Conservation (phyloP, 2,888 invertebrate genomes). For the Drosophila meridionalis region DNA sequence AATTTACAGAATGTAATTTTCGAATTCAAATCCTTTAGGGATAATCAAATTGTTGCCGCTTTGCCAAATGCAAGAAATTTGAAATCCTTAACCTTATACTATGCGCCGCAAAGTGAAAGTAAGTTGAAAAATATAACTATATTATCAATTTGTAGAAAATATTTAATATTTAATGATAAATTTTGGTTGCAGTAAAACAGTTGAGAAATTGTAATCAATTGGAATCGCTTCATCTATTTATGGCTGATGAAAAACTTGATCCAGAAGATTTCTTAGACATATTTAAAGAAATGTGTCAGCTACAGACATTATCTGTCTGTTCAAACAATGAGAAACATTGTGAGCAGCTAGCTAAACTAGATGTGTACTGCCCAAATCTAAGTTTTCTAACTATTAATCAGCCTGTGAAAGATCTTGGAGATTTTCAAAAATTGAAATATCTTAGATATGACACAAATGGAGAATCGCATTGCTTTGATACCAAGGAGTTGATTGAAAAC, state of each 20-base stretch:
- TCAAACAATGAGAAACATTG: constrained; percentile 7
- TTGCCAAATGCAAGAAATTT: constrained; percentile 7
- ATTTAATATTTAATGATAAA: not conserved
- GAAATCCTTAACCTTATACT: constrained; percentile 21
- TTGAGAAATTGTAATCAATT: constrained; percentile 22
- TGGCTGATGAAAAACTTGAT: not conserved
- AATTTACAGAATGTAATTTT: constrained; percentile 14
- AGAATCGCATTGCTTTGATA: not conserved
- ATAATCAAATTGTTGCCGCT: constrained; percentile 6
- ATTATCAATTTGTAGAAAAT: not conserved
- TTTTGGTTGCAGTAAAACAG: constrained; percentile 10
- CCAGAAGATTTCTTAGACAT: constrained; percentile 20
- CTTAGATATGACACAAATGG: constrained; percentile 17
- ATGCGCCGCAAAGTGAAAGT: constrained; percentile 20
- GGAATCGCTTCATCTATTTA: constrained; percentile 18
- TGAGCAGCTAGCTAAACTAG: constrained; percentile 1
- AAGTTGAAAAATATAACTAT: not conserved
- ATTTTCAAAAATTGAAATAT: constrained; percentile 30
- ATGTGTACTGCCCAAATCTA: constrained; percentile 26
- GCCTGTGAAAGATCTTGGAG: not conserved
- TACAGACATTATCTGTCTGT: constrained; percentile 21
- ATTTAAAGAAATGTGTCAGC: constrained; percentile 13
- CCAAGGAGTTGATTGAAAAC: not conserved
- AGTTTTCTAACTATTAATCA: constrained; percentile 22
- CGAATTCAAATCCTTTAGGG: not conserved